Evolutionary conservation across 2,888 invertebrate genomes (phyloP).

Genomic region (Nasonovia ribisnigri): DNA sequence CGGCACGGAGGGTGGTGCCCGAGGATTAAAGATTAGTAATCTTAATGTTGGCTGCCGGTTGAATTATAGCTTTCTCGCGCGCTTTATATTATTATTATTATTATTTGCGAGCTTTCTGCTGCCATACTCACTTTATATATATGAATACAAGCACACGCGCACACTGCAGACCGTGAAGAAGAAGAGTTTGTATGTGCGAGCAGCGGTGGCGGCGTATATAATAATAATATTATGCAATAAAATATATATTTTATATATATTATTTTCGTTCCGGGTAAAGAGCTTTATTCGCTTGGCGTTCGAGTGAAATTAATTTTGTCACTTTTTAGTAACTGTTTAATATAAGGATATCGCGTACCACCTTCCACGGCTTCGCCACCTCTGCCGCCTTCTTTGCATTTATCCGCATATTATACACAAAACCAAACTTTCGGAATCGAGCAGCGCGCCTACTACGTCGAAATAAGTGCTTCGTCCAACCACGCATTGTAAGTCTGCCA

Average conservation of each 20-base stretch:
- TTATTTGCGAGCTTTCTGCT: constrained; percentile 65
- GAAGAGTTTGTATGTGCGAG: constrained; percentile 35
- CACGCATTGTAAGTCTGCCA: background rate
- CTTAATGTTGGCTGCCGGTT: constrained; percentile 69
- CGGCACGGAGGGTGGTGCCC: constrained; percentile 63
- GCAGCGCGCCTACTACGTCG: background rate
- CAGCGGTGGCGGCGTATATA: background rate
- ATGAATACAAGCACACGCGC: background rate
- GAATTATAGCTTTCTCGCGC: constrained; percentile 69
- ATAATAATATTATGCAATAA: constrained; percentile 37
- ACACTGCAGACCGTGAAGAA: constrained; percentile 8
- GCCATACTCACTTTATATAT: constrained; percentile 7
- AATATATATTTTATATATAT: constrained; percentile 32
- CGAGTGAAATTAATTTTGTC: constrained; percentile 63
- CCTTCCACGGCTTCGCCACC: background rate
- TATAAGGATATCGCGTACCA: constrained; percentile 49
- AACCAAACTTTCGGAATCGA: background rate
- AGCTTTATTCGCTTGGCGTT: constrained; percentile 60
- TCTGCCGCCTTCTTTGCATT: background rate
- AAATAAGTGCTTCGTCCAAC: background rate
- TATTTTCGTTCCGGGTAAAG: constrained; percentile 41
- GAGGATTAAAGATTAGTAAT: constrained; percentile 69
- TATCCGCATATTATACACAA: background rate
- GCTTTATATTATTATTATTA: constrained; percentile 69
- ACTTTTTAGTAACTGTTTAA: constrained; percentile 61